Evolutionary conservation across 2,113 vertebrate genomes (phyloP), one percentile per base, ranked within the genome.

Genomic region (Nothocercus julius): DNA sequence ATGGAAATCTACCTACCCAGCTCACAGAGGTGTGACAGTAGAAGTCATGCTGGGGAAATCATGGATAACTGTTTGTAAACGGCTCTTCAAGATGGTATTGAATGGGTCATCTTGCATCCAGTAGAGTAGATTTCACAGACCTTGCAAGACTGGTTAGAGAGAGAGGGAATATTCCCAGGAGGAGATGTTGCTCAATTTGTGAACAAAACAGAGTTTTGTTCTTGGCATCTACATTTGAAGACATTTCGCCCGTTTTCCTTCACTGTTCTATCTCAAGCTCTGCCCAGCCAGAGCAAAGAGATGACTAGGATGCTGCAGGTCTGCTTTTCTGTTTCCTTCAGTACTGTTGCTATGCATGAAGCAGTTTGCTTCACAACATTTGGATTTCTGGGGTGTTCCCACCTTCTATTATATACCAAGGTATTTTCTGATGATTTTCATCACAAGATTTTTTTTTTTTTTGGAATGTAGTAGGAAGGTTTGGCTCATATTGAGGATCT

Each of bases 1-100:
- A 2, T 18, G 34, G 61, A 11, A 22, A 82, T 5, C 13, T 28
- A 40, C 3, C 67, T 62, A 58, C 44, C 73, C 67, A 30, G 19
- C 14, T 51, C 16, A 6, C 11, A 42, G 32, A 18, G 0, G 1
- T n/a, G 18, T 17, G 56, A 13, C 51, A 9, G 40, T 36, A 27
- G 62, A 64, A 38, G 19, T 11, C 67, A 1, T 17, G 20, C 32
- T 53, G 74, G 34, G 30, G 19, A 15, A 14, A 54, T 18, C 13
- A 3, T 20, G 63, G 38, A 5, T 30, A 4, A 34, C 7, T 13
- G 19, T 12, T 77, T 17, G 32, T 1, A 13, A 30, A 45, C 38
- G 15, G 4, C 32, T 6, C 16, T 49, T 4, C 14, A 51, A 24
- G 9, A 5, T 7, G 24, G 28, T 24, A 62, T 15, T 2, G 13